These are phyloP conservation scores for Eupithecia centaureata DNA, from an alignment of 2,888 invertebrate species.

Conservation along the genomic window DNA sequence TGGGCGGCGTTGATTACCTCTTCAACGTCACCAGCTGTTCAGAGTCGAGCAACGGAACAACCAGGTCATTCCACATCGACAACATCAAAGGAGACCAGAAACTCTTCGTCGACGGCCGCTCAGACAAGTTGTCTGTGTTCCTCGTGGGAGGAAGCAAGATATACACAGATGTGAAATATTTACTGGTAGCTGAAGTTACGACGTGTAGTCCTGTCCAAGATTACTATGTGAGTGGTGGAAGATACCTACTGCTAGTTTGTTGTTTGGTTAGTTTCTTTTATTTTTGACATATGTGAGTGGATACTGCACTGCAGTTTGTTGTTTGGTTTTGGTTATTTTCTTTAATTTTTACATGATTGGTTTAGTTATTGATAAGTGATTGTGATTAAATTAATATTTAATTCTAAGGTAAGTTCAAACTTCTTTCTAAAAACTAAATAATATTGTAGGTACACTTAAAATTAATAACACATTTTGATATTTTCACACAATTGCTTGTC, in stretches of 20 bases:
- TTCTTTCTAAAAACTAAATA: no score
- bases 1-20: constrained; percentile 61
- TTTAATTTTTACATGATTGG: no score
- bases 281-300: no score
- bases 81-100: constrained; percentile 57
- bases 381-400: no score
- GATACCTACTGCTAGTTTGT: not conserved
- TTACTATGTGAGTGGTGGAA: constrained; percentile 59
- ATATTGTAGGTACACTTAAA: no score
- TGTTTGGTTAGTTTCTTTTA: not conserved
- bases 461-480: no score
- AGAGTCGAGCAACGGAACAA: constrained; percentile 28
- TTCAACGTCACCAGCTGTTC: constrained; percentile 56
- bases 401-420: no score
- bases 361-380: no score
- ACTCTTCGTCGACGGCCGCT: constrained; percentile 55
- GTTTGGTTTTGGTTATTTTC: no score
- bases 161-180: constrained; percentile 56
- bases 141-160: constrained; percentile 59
- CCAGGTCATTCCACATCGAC: constrained; percentile 60
- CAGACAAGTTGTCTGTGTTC: constrained; percentile 60
- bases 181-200: constrained; percentile 61
- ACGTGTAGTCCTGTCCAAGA: constrained; percentile 64
- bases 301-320: no score
- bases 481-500: no score